Evolutionary conservation across 1,140 invertebrate genomes (phyloP).

Genomic region (Euschistus heros): DNA sequence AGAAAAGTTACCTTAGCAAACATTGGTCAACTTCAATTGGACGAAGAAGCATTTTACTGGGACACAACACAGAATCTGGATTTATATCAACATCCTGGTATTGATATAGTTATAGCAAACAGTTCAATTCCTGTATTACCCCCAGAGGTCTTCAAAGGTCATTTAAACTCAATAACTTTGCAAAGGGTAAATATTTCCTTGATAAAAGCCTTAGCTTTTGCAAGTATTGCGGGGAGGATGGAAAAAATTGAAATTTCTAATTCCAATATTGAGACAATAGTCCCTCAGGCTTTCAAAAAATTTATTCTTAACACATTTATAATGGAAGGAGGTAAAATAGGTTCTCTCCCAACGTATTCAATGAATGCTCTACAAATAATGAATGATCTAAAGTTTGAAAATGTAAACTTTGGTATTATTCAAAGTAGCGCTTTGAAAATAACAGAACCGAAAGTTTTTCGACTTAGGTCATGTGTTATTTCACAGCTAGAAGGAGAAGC

Average conservation of each 20-base stretch:
- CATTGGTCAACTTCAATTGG: not conserved
- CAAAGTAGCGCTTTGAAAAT: constrained; percentile 46
- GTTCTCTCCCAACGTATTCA: constrained; percentile 50
- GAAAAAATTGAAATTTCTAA: constrained; percentile 43
- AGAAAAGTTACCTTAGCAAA: not conserved
- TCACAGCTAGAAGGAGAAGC: constrained; percentile 49
- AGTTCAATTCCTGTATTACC: constrained; percentile 46
- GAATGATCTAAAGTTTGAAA: constrained; percentile 44
- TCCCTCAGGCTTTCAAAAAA: constrained; percentile 65
- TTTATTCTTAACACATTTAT: constrained; percentile 46
- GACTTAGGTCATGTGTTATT: constrained; percentile 50
- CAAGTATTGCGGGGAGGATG: constrained; percentile 45
- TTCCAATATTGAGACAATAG: constrained; percentile 45
- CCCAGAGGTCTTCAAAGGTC: constrained; percentile 55
- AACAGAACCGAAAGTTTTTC: constrained; percentile 43
- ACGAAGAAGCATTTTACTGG: constrained; percentile 4
- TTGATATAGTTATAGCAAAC: constrained; percentile 36
- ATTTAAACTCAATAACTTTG: constrained; percentile 54
- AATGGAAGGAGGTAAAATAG: constrained; percentile 43
- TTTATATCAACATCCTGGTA: constrained; percentile 31
- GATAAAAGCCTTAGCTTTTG: constrained; percentile 59
- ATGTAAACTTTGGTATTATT: constrained; percentile 36
- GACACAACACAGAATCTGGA: constrained; percentile 33
- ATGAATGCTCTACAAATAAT: constrained; percentile 59
- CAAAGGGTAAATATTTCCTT: constrained; percentile 46